Conservation (phyloP, 2,113 vertebrate species). For the Nothocercus julius region DNA sequence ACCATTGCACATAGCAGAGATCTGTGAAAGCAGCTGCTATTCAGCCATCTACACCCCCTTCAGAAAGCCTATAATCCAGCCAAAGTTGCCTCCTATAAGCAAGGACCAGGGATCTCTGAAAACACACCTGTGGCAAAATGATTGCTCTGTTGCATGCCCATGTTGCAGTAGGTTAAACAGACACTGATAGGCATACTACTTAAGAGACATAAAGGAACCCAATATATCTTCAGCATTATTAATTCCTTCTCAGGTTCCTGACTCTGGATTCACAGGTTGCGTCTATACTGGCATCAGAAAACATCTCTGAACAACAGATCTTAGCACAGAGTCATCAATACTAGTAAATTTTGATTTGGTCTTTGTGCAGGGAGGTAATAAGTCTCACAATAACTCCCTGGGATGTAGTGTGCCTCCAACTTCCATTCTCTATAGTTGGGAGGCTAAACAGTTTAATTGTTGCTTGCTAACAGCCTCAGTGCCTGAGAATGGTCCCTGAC, state of each 20-base stretch:
- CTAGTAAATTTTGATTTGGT: not conserved
- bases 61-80: not conserved
- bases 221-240: not conserved
- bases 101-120: not conserved
- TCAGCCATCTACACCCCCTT: not conserved
- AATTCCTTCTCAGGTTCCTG: not conserved
- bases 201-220: not conserved
- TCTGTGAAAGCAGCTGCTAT: not conserved
- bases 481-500: not conserved
- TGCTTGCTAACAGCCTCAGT: not conserved
- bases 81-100: not conserved
- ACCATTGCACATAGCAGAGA: not conserved
- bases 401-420: not conserved
- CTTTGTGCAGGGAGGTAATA: not conserved
- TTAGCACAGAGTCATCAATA: not conserved
- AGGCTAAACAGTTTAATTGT: not conserved
- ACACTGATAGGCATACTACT: not conserved
- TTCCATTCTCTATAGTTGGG: fast-evolving
- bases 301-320: not conserved
- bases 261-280: not conserved
- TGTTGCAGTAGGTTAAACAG: not conserved
- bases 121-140: not conserved
- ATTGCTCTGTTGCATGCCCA: not conserved
- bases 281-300: not conserved
- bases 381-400: not conserved